Evolutionary conservation across 1,140 invertebrate species (phyloP), one percentile per base, ranked within the genome.

Genomic region (Mactra quadrangularis): DNA sequence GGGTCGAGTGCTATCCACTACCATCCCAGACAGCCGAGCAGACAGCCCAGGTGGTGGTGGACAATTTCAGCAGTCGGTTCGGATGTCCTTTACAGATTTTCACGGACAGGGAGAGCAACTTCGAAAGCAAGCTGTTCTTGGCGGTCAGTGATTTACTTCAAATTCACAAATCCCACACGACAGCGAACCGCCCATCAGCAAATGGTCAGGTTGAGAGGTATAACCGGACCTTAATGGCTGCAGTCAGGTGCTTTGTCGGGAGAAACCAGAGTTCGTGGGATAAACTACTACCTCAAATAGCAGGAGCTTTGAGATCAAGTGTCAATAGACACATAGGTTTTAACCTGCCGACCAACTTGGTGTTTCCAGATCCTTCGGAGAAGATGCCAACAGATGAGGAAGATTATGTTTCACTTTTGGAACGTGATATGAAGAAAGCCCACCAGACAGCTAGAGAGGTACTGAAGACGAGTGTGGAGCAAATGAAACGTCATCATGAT

Each of bases 1-100:
- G 78, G 72, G 62, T 86, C 13, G 86, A 91, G 55, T 83, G 87
- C 11, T 55, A 60, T 71, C 64, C 89, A 9, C 38, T 90, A 15
- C 83, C 76, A 33, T 72, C 86, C 55, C 83, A 87, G 33, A 62
- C 86, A n/a, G n/a, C n/a, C n/a, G n/a, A n/a, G n/a, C n/a, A n/a
- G n/a, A n/a, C n/a, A n/a, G n/a, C n/a, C n/a, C n/a, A n/a, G n/a
- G n/a, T n/a, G n/a, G n/a, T n/a, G n/a, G n/a, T n/a, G n/a, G n/a
- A n/a, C n/a, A 72, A 77, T 86, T 84, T 77, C 50, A 22, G 84
- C 1, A 77, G 72, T 38, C 38, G 82, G 9, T 87, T 86, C 55
- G 84, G 84, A 25, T 53, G 33, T 11, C 84, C 84, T 19, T 22
- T 74, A 13, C 41, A 77, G 27, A 50, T 84, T n/a, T 68, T 75